Percentiles rank a stretch among this genome's conserved stretches.
Evolutionary conservation across 2,113 vertebrate species (phyloP).

Genomic region (Lamprotornis superbus): DNA sequence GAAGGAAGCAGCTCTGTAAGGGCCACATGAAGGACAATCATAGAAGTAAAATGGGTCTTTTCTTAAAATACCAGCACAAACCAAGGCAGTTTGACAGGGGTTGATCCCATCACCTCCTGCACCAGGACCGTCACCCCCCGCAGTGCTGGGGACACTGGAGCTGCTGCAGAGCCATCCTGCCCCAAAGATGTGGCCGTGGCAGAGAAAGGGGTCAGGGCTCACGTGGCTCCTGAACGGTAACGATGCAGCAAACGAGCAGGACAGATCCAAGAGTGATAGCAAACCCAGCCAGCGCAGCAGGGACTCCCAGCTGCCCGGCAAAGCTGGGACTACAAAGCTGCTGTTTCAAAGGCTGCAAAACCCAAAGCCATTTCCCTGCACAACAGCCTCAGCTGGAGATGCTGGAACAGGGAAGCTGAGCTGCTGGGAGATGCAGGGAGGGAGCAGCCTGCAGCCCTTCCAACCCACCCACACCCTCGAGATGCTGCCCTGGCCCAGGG

Average conservation of each 20-base stretch:
- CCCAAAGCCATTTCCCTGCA: neutral
- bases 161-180: neutral
- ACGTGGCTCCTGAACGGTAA: neutral
- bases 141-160: neutral
- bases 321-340: neutral
- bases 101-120: neutral
- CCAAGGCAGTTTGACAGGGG: neutral
- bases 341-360: neutral
- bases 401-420: neutral
- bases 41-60: neutral
- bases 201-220: constrained; percentile 12
- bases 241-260: neutral
- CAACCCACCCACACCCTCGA: rapidly evolving
- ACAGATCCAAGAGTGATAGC: neutral
- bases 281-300: neutral
- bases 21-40: neutral
- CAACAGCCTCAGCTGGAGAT: neutral
- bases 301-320: neutral
- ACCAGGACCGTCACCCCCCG: rapidly evolving
- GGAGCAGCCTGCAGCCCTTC: neutral
- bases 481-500: neutral
- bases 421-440: rapidly evolving
- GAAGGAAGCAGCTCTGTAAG: neutral
- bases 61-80: neutral
- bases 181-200: neutral